A percentile compares a stretch with the other conserved stretches of the same genome.
phyloP scores from a whole-genome alignment of 2,888 invertebrate species.

The Hipparchia semele region DNA sequence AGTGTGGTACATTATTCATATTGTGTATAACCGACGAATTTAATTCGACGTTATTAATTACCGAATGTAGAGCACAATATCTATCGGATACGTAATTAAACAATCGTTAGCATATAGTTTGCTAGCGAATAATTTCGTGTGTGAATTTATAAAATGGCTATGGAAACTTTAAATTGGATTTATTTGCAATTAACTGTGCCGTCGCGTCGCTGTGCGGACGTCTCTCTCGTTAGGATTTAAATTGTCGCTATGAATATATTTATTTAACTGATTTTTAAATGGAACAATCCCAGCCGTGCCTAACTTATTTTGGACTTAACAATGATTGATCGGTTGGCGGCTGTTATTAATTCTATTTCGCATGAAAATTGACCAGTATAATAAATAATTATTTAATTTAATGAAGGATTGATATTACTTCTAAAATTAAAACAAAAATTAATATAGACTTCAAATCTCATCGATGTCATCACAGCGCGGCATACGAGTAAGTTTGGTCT shows the following conservation, averaged over 20 bases:
- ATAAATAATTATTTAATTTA: too few relatives aligned
- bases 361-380: too few relatives aligned
- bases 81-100: conserved; percentile 26
- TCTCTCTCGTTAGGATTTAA: conserved; percentile 23
- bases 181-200: conserved; percentile 25
- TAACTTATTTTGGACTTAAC: not conserved
- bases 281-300: not conserved
- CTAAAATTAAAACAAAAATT: too few relatives aligned
- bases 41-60: conserved; percentile 23
- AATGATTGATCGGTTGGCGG: not conserved
- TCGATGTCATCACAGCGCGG: too few relatives aligned
- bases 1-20: conserved; percentile 21
- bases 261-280: conserved; percentile 14
- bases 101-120: conserved; percentile 34
- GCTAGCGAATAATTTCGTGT: conserved; percentile 24
- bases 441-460: too few relatives aligned
- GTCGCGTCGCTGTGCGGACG: conserved; percentile 15
- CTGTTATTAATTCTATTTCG: not conserved
- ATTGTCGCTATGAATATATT: conserved; percentile 19
- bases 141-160: conserved; percentile 22
- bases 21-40: conserved; percentile 20
- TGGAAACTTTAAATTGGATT: conserved; percentile 19
- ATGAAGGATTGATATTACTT: too few relatives aligned
- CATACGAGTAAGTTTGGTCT: too few relatives aligned
- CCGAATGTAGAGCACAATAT: conserved; percentile 10